Evolutionary conservation across 2,888 invertebrate species (phyloP), one percentile per base, ranked within the genome.

Genomic region (Drosophila mimetica): DNA sequence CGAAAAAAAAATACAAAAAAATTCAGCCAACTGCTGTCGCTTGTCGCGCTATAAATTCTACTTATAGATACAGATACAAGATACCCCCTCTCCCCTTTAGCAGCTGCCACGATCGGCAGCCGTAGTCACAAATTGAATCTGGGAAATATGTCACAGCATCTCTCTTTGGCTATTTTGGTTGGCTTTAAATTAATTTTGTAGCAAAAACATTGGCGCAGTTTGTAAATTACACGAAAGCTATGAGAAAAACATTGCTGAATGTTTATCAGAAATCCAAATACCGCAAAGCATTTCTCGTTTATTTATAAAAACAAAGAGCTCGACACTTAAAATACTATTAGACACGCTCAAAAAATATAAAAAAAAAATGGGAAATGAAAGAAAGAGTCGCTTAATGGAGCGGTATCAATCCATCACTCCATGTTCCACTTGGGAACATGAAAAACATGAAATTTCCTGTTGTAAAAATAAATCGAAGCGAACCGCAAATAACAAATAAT

Each of bases 131-230:
- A 80, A 46, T 60, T 57, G 41, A 60, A 71, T 70, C 61, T 76
- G 61, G 41, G 55, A 60, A 46, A 46, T 44, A 74, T 66, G 66
- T 73, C 74, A 54, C 54, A 34, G 50, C 32, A 22, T 32, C 42
- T 47, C 25, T 42, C 25, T 52, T 61, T 42, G 18, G 64, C 58
- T 48, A 53, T 66, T 67, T 60, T 14, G 47, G 59, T 57, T 73
- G 75, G 58, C 60, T 71, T 69, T 63, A 50, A 67, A 72, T 82
- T 72, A 63, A 67, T 72, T 60, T 58, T 64, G 8, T 57, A 60
- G 52, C 63, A 54, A 59, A 82, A 81, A 58, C 69, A 78, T 75
- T 73, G 79, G 66, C 63, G 51, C 69, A 79, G 83, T 85, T 87
- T 82, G 66, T 61, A 85, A 71, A 66, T 78, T 60, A 65, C 63